These are phyloP conservation scores for Drosophila repletoides DNA, from an alignment of 1,140 invertebrate genomes.

Conservation along the genomic window DNA sequence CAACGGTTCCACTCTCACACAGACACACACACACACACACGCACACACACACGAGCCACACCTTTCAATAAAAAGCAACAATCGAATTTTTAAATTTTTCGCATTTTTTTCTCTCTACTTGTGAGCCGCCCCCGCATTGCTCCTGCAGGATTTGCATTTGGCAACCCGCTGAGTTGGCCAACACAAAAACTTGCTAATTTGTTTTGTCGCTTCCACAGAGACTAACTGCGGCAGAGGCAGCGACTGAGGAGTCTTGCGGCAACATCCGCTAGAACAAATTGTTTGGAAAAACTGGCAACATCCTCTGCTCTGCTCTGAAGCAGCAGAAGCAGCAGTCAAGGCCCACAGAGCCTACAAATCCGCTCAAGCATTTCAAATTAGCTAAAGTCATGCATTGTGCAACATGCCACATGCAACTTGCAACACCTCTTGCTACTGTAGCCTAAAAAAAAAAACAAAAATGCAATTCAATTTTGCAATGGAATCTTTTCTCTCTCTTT, in stretches of 20 bases:
- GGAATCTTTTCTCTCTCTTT: conserved; percentile 24
- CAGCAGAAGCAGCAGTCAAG: conserved; percentile 33
- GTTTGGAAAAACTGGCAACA: conserved; percentile 50
- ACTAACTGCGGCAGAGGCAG: background rate
- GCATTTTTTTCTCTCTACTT: no score
- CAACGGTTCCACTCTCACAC: conserved; percentile 35
- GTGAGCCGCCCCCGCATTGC: conserved; percentile 6
- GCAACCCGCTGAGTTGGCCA: background rate
- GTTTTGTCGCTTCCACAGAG: background rate
- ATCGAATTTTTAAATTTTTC: background rate
- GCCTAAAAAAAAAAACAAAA: conserved; percentile 40
- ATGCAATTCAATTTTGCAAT: conserved; percentile 43
- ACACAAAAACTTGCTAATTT: conserved; percentile 12
- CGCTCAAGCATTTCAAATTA: conserved; percentile 76
- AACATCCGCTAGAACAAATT: conserved; percentile 54
- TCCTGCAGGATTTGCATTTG: conserved; percentile 26
- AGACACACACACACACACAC: background rate
- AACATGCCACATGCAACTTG: conserved; percentile 35
- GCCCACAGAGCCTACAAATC: conserved; percentile 56
- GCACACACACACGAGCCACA: conserved; percentile 37
- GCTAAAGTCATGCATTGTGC: conserved; percentile 44
- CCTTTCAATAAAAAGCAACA: conserved; percentile 42
- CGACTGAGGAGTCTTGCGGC: background rate
- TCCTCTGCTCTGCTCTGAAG: no score
- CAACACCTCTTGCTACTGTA: conserved; percentile 53